Evolutionary conservation across 2,797 vertebrate species (phyloP).

Genomic region (Schizothorax lantsangensis): DNA sequence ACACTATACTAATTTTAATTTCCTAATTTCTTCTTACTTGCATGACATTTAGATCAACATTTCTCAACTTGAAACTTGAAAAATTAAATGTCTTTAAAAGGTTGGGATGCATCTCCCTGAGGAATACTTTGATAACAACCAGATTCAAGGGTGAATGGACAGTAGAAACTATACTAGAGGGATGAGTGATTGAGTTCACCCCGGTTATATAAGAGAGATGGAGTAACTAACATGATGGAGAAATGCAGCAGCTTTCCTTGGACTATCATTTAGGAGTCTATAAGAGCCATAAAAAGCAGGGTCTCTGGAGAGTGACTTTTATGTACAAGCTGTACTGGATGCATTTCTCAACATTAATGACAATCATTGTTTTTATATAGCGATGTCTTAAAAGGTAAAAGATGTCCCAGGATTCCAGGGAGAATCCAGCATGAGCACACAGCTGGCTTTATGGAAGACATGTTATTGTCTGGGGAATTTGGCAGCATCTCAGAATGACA

Average conservation of each 20-base stretch:
- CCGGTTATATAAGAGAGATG: slow-evolving; percentile 4
- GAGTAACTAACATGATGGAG: neutral
- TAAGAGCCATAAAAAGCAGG: slow-evolving; percentile 10
- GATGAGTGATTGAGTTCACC: neutral
- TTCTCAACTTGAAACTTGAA: neutral
- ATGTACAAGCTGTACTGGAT: slow-evolving; percentile 9
- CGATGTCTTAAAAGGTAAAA: slow-evolving; percentile 11
- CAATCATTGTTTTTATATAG: slow-evolving; percentile 15
- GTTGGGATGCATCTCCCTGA: neutral
- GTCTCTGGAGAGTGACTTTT: neutral
- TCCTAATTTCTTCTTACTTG: neutral
- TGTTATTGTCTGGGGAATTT: slow-evolving; percentile 7
- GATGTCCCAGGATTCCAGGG: slow-evolving; percentile 7
- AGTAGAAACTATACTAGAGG: slow-evolving; percentile 25
- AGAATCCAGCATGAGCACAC: slow-evolving; percentile 24
- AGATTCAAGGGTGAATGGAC: slow-evolving; percentile 10
- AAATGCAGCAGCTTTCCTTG: slow-evolving; percentile 24
- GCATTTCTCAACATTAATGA: neutral
- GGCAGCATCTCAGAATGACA: slow-evolving; percentile 5
- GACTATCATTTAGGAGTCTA: slow-evolving; percentile 19
- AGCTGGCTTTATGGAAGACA: slow-evolving; percentile 14
- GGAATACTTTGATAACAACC: neutral
- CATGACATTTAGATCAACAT: neutral
- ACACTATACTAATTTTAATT: neutral
- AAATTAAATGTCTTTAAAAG: neutral